phyloP scores from a whole-genome alignment of 2,113 vertebrate species.

The Myocastor coypus region DNA sequence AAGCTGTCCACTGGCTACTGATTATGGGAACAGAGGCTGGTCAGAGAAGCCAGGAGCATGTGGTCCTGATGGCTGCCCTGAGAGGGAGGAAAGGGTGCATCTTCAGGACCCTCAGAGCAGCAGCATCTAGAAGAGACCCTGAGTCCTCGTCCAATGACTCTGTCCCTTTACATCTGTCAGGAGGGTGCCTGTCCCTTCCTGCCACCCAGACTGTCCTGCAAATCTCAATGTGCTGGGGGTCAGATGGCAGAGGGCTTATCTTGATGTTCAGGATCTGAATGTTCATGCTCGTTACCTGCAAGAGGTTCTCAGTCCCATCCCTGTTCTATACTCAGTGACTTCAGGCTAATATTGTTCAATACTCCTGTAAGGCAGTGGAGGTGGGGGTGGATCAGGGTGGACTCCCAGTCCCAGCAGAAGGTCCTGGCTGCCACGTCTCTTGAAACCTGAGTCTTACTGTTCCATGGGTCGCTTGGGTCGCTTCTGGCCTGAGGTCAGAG shows the following conservation, averaged over 20 bases:
- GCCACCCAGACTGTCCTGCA: too few species aligned
- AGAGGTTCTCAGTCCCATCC: neutral
- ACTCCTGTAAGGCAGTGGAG: neutral
- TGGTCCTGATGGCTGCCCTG: neutral
- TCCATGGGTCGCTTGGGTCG: neutral
- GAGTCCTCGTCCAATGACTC: neutral
- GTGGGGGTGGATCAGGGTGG: fast-evolving
- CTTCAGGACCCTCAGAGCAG: fast-evolving
- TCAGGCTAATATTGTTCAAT: neutral
- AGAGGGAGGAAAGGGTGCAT: neutral
- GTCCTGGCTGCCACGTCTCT: neutral
- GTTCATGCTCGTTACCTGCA: neutral
- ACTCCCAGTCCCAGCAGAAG: neutral
- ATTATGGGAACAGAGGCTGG: neutral
- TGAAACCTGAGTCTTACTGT: neutral
- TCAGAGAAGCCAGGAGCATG: neutral
- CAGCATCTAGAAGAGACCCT: neutral
- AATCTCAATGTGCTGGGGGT: neutral
- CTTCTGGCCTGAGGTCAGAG: neutral
- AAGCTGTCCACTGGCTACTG: neutral
- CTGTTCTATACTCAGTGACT: neutral
- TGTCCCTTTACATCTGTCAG: neutral
- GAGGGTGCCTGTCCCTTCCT: neutral
- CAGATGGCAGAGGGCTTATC: neutral
- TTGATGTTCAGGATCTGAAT: too few species aligned